These are phyloP conservation scores for Tor tambroides DNA, from an alignment of 2,113 vertebrate genomes.

Conservation along the genomic window DNA sequence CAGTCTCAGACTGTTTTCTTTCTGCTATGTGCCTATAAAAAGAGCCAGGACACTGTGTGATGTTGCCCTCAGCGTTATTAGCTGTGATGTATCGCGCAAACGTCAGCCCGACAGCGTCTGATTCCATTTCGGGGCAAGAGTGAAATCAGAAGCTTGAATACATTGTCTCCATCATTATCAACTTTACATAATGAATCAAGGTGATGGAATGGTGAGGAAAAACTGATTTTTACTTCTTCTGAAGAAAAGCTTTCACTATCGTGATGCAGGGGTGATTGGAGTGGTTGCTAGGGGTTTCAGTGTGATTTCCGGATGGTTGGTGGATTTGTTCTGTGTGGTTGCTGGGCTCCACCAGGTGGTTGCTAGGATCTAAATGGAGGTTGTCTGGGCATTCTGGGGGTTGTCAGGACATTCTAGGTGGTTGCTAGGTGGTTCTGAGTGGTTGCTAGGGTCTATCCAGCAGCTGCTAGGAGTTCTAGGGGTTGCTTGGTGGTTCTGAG, in stretches of 20 bases:
- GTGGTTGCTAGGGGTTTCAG: too few species aligned
- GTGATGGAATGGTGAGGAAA: background rate
- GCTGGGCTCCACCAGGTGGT: too few species aligned
- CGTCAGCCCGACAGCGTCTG: background rate
- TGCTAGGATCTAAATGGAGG: too few species aligned
- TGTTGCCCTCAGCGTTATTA: background rate
- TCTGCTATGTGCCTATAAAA: slow-evolving; percentile 17
- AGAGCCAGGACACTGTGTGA: background rate
- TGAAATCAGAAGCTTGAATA: slow-evolving; percentile 29
- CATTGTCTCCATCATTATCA: slow-evolving; percentile 18
- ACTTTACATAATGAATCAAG: slow-evolving; percentile 44
- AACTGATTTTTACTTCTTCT: background rate
- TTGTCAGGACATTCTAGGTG: too few species aligned
- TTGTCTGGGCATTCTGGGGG: too few species aligned
- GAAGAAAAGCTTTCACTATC: background rate
- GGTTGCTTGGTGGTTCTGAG: too few species aligned
- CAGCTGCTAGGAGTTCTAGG: too few species aligned
- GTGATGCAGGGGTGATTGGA: background rate
- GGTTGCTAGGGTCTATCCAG: too few species aligned
- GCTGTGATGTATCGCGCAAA: slow-evolving; percentile 1
- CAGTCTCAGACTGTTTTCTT: slow-evolving; percentile 15
- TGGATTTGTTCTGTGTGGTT: too few species aligned
- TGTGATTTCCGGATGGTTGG: too few species aligned
- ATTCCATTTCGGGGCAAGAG: slow-evolving; percentile 9
- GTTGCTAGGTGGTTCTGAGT: too few species aligned